These are phyloP conservation scores for Proctacanthus coquilletti DNA, from an alignment of 1,140 invertebrate genomes.

Conservation along the genomic window DNA sequence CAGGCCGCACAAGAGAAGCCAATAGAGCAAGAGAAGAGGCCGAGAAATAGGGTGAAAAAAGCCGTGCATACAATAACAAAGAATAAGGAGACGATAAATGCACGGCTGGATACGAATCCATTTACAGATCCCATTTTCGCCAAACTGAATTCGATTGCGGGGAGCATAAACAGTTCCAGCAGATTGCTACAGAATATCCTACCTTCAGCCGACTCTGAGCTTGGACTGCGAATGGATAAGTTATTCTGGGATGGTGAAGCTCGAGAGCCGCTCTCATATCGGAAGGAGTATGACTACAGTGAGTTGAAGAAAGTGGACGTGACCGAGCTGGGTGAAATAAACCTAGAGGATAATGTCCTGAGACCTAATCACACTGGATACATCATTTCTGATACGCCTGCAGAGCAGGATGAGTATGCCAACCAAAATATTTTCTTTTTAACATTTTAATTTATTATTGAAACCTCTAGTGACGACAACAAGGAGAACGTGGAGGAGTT, in stretches of 20 bases:
- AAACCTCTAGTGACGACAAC: conserved; percentile 2
- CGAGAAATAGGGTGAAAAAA: conserved; percentile 23
- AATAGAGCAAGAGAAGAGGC: conserved; percentile 16
- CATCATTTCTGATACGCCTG: conserved; percentile 22
- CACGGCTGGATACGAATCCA: conserved; percentile 20
- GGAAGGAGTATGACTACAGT: conserved; percentile 11
- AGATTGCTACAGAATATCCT: conserved; percentile 26
- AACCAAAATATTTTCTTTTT: neutral
- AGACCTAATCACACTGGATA: conserved; percentile 22
- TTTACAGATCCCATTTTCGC: conserved; percentile 26
- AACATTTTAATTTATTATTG: neutral
- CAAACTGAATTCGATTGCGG: conserved; percentile 25
- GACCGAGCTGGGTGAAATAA: conserved; percentile 2
- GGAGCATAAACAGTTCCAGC: conserved; percentile 26
- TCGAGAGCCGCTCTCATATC: neutral
- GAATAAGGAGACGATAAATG: conserved; percentile 28
- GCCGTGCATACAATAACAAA: conserved; percentile 28
- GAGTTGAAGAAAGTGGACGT: neutral
- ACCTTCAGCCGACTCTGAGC: conserved; percentile 17
- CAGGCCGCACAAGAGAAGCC: conserved; percentile 16
- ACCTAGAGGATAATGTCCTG: conserved; percentile 10
- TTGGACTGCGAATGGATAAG: conserved; percentile 18
- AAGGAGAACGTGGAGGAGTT: neutral
- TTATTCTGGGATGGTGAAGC: conserved; percentile 16
- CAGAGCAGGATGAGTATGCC: conserved; percentile 8